Percentiles rank a stretch among this genome's conserved stretches.
These are phyloP conservation scores for Tamias sibiricus DNA, from an alignment of 2,113 vertebrate genomes.

Conservation along the genomic window DNA sequence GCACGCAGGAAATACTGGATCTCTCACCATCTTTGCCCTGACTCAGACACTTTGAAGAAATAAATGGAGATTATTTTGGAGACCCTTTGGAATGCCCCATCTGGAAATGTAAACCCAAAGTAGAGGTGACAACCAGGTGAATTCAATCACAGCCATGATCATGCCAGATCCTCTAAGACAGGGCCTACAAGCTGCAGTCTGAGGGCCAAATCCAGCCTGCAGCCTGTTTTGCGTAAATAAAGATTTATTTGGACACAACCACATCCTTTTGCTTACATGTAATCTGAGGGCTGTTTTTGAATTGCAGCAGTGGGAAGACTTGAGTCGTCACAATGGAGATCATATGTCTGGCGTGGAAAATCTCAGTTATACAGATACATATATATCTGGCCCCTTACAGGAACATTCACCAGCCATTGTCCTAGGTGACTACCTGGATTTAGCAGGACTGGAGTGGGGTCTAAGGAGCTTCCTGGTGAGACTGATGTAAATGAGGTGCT, in stretches of 20 bases:
- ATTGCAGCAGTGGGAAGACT: background rate
- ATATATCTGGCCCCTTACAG: background rate
- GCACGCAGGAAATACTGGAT: background rate
- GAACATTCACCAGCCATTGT: background rate
- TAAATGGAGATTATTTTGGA: slow-evolving; percentile 16
- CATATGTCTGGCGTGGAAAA: background rate
- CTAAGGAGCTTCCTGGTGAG: background rate
- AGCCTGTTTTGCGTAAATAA: slow-evolving; percentile 30
- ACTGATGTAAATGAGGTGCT: background rate
- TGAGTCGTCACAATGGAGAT: background rate
- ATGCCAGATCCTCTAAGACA: background rate
- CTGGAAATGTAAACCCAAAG: background rate
- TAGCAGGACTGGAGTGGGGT: background rate
- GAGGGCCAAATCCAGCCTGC: background rate
- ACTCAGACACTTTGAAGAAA: background rate
- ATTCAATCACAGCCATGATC: background rate
- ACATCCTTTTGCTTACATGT: background rate
- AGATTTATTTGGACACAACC: background rate
- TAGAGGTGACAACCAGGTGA: background rate
- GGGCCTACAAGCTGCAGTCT: background rate
- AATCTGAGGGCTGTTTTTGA: background rate
- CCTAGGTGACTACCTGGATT: background rate
- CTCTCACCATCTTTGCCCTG: background rate
- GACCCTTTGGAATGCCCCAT: background rate
- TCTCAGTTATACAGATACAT: background rate